Base-by-base conservation (phyloP, 2,888 invertebrate species). In the Eupithecia pulchellata region DNA sequence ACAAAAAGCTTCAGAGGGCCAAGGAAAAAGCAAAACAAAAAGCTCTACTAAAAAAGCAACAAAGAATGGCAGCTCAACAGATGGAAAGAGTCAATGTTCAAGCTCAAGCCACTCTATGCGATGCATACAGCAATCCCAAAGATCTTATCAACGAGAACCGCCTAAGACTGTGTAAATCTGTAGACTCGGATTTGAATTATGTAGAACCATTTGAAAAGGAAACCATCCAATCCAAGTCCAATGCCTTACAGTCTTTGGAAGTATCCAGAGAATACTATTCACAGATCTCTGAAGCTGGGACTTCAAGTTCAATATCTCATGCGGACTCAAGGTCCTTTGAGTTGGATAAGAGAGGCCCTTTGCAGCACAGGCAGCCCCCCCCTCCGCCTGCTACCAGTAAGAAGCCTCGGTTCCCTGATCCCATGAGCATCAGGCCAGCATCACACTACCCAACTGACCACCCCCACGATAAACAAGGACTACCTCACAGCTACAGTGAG, bases 121-220 rank as follows among this genome's bases (percentile, higher is more conserved):
- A 94, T 79, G 94, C 94, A 11, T 94, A 94, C 81, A 91, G 93
- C 75, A 94, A 94, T 75, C 94, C 94, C 25, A 81, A 87, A 68
- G 94, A 94, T 66, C 88, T 94, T 78, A 91, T 94, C 66, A 83
- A 88, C 17, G 91, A 93, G 52, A 92, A 89, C 78, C 83, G 88
- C 55, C 79, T 91, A n/a, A 80, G 94, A 78, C 77, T 92, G 27
- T 93, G 91, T 74, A 94, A 94, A 79, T 94, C 94, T 70, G 94
- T 94, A 17, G 94, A 94, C 62, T 94, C 94, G 0, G 94, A 94
- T 81, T 82, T 94, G 66, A 89, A 94, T 78, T 94, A 94, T 83
- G 93, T 94, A 52, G 94, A 94, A 73, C 94, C 94, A 29, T 94
- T 94, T 85, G 93, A 94, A 75, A 93, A 94, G 71, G 94, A 94